Conservation (phyloP, 2,888 invertebrate species). For the Lochmaea capreae region DNA sequence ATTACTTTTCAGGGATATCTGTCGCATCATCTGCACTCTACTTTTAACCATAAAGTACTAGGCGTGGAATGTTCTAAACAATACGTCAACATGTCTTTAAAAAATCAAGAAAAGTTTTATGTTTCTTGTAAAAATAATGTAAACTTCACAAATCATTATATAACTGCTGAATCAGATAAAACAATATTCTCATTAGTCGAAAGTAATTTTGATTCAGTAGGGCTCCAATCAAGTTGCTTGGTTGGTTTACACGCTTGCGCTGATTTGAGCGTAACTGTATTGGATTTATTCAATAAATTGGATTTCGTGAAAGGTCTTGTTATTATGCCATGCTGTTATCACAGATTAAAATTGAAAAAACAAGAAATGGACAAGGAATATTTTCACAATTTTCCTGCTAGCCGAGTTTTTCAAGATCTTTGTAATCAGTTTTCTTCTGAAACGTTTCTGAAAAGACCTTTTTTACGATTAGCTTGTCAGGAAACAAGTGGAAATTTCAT, state of each 20-base stretch:
- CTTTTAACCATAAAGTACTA: slow-evolving; percentile 71
- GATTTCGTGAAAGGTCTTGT: slow-evolving; percentile 69
- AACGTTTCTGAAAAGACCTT: slow-evolving; percentile 71
- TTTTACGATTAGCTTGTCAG: slow-evolving; percentile 80
- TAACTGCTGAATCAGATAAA: slow-evolving; percentile 68
- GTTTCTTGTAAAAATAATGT: slow-evolving; percentile 68
- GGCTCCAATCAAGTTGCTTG: slow-evolving; percentile 62
- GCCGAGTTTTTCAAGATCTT: slow-evolving; percentile 66
- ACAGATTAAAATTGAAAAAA: slow-evolving; percentile 69
- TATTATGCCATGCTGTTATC: slow-evolving; percentile 85
- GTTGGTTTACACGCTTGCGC: slow-evolving; percentile 84
- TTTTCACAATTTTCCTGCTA: slow-evolving; percentile 78
- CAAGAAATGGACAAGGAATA: slow-evolving; percentile 50
- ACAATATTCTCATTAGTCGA: slow-evolving; percentile 57
- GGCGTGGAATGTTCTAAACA: slow-evolving; percentile 75
- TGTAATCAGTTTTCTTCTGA: slow-evolving; percentile 61
- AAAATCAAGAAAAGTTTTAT: slow-evolving; percentile 70
- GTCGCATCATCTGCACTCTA: slow-evolving; percentile 73
- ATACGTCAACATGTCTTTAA: slow-evolving; percentile 70
- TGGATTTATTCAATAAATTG: slow-evolving; percentile 74
- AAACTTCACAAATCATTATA: slow-evolving; percentile 70
- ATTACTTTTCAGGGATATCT: slow-evolving; percentile 75
- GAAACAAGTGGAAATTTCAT: slow-evolving; percentile 70
- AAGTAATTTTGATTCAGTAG: slow-evolving; percentile 39
- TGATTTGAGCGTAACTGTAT: slow-evolving; percentile 77